phyloP scores from a whole-genome alignment of 30 jellyfish, hydroid and myxozoan species.

The Turritopsis dohrnii region DNA sequence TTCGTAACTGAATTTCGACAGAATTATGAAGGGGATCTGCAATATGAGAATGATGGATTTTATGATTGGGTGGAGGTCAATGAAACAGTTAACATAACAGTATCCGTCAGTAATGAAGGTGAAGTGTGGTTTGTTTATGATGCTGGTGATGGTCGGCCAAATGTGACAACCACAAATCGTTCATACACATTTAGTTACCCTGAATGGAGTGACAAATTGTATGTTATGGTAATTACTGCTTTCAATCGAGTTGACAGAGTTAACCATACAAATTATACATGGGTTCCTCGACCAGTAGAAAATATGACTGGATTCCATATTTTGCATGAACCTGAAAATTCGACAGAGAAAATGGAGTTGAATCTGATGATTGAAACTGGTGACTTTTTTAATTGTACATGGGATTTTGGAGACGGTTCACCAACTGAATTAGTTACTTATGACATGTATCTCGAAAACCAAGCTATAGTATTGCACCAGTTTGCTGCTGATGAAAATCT shows the following conservation, averaged over 20 bases:
- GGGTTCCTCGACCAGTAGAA: slow-evolving; percentile 61
- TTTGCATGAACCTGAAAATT: slow-evolving; percentile 60
- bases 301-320: slow-evolving; percentile 32
- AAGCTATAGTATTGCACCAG: slow-evolving; percentile 21
- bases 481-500: slow-evolving; percentile 27
- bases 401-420: slow-evolving; percentile 23
- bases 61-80: slow-evolving; percentile 25
- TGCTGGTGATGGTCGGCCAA: slow-evolving; percentile 13
- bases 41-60: neutral
- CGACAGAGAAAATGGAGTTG: slow-evolving; percentile 51
- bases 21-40: neutral
- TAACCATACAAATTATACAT: slow-evolving; percentile 4
- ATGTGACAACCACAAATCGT: neutral
- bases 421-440: neutral
- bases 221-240: neutral
- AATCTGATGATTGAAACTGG: slow-evolving; percentile 38
- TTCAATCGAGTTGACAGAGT: slow-evolving; percentile 43
- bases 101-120: neutral
- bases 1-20: neutral
- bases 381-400: slow-evolving; percentile 58
- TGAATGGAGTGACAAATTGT: slow-evolving; percentile 11
- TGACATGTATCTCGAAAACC: neutral
- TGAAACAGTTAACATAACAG: slow-evolving; percentile 4
- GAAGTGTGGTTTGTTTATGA: neutral
- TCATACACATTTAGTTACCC: slow-evolving; percentile 14